Base-by-base conservation (phyloP, 2,113 vertebrate species). In the Nibea coibor region DNA sequence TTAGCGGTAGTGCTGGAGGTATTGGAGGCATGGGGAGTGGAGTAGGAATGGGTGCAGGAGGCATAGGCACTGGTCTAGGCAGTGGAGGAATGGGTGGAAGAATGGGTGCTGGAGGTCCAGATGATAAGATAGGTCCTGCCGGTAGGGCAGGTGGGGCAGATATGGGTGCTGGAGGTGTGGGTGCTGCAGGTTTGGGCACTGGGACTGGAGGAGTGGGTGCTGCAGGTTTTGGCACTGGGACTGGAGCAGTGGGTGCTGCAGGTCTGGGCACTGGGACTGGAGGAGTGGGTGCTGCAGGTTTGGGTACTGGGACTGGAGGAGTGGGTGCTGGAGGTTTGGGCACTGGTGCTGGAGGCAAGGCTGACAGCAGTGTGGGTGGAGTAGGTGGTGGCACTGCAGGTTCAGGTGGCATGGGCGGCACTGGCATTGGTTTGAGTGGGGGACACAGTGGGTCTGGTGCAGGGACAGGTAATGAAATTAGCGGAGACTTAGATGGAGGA, bases 31-130 rank as follows among this genome's bases (percentile, higher is more conserved):
- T 63, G 43, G 78, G 69, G 12, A 28, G 39, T 59, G 78, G 65
- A 47, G 63, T 22, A 39, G 84, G 61, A 81, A 67, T 86, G 53
- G 74, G 42, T 68, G 10, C 61, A 15, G 78, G 69, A 54, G 75
- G 62, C 28, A 75, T 70, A 45, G 83, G 80, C 35, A 22, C 39
- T 20, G 47, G 43, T 66, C 11, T 31, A 59, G 80, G 67, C 14
- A 75, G 68, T 73, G 71, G 74, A 48, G 56, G 61, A 28, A 42
- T 82, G 24, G 43, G 42, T 65, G 74, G 62, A 53, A 62, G 67
- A 82, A 80, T 80, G 20, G 75, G 56, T 71, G 67, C 71, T 71
- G 72, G 73, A n/a, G 81, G 82, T 70, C 48, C 16, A 1, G 43
- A 20, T 48, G 69, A 66, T 24, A 64, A 16, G 69, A 83, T 11